phyloP scores from a whole-genome alignment of 64 coral and sea anemone species.

The Montipora capricornis region DNA sequence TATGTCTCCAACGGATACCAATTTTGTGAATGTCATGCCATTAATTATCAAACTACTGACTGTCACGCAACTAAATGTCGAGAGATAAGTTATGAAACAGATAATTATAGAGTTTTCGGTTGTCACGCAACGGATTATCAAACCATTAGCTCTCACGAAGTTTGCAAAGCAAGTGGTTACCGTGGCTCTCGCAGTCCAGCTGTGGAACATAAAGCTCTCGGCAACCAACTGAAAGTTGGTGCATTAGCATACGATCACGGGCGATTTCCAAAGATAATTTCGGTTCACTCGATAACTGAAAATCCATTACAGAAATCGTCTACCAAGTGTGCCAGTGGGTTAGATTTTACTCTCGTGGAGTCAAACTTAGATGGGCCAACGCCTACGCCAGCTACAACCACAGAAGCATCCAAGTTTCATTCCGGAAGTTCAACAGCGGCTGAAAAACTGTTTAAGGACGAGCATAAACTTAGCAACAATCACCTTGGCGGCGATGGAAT shows the following conservation, averaged over 20 bases:
- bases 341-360: background rate
- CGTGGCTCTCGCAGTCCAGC: no score
- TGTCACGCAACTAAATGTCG: background rate
- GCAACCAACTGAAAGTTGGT: background rate
- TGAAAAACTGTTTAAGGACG: no score
- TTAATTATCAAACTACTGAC: background rate
- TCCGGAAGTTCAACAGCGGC: background rate
- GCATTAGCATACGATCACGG: conserved; percentile 57
- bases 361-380: background rate
- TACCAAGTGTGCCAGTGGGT: background rate
- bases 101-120: background rate
- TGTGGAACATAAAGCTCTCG: no score
- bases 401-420: background rate
- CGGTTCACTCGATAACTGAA: conserved; percentile 39
- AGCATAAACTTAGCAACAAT: no score
- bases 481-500: no score
- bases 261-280: conserved; percentile 53
- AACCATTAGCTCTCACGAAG: background rate
- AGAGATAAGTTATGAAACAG: background rate
- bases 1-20: background rate
- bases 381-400: background rate
- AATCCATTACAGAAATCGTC: background rate
- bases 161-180: no score
- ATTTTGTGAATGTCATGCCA: background rate
- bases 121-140: background rate